Evolutionary conservation across 2,797 vertebrate species (phyloP).

Genomic region (Lepidocolaptes lacrymiger): DNA sequence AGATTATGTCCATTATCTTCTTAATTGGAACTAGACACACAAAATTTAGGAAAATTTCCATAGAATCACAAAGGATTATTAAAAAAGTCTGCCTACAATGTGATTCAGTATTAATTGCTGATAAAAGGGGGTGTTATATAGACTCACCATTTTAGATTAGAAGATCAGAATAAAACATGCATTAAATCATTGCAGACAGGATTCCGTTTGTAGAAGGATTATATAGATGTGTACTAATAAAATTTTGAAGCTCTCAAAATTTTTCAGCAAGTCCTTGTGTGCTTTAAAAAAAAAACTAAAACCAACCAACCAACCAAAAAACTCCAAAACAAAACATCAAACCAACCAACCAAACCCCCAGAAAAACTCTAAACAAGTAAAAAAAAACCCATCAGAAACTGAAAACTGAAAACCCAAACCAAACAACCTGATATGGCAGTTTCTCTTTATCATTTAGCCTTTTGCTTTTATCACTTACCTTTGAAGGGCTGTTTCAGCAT

Average conservation of each 20-base stretch:
- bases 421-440: background rate
- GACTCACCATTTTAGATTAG: background rate
- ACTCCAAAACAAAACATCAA: too few species aligned
- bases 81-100: background rate
- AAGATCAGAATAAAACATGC: background rate
- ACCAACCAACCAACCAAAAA: too few species aligned
- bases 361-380: background rate
- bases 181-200: background rate
- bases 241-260: background rate
- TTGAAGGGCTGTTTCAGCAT: background rate
- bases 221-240: background rate
- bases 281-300: background rate
- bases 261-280: background rate
- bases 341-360: too few species aligned
- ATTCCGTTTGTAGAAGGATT: background rate
- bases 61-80: background rate
- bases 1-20: background rate
- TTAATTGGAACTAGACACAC: background rate
- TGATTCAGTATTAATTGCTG: background rate
- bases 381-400: rapidly evolving
- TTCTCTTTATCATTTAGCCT: background rate
- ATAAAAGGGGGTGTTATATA: background rate
- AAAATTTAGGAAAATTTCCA: background rate
- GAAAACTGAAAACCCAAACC: background rate
- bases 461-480: background rate